phyloP scores from a whole-genome alignment of 2,797 vertebrate genomes.

The Sebastes ruberrimus region DNA sequence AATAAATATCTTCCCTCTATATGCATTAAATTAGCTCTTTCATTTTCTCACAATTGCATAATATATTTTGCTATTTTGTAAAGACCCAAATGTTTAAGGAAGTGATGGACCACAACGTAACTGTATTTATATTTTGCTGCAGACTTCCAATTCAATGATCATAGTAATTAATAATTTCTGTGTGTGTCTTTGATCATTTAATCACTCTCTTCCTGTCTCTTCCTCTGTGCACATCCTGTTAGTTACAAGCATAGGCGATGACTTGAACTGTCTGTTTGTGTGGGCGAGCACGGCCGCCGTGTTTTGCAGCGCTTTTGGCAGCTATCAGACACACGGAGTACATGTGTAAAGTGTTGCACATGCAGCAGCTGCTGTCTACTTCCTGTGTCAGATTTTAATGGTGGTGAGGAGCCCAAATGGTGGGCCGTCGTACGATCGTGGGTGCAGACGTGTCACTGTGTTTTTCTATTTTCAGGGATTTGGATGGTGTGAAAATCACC shows the following conservation, averaged over 20 bases:
- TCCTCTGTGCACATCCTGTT: neutral
- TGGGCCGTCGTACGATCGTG: neutral
- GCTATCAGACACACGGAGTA: slow-evolving; percentile 30
- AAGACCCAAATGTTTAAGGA: neutral
- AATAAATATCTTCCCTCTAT: neutral
- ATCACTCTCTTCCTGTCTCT: neutral
- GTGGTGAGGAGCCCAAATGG: slow-evolving; percentile 30
- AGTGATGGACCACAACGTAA: neutral
- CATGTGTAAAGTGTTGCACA: slow-evolving; percentile 48
- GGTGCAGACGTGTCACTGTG: slow-evolving; percentile 19
- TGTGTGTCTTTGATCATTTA: neutral
- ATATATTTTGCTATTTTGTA: neutral
- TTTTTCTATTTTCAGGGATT: slow-evolving; percentile 13
- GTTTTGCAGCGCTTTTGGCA: slow-evolving; percentile 32
- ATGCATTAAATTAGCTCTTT: neutral
- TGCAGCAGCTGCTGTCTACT: slow-evolving; percentile 54
- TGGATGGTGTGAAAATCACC: slow-evolving; percentile 20
- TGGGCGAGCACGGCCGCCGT: neutral
- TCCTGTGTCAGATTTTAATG: slow-evolving; percentile 48
- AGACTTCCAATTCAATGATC: neutral
- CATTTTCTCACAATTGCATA: neutral
- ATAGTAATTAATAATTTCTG: neutral
- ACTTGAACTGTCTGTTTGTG: neutral
- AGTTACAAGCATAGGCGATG: slow-evolving; percentile 1
- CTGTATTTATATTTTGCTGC: neutral